Evolutionary conservation across 2,113 vertebrate genomes (phyloP).

Genomic region (Indri indri): DNA sequence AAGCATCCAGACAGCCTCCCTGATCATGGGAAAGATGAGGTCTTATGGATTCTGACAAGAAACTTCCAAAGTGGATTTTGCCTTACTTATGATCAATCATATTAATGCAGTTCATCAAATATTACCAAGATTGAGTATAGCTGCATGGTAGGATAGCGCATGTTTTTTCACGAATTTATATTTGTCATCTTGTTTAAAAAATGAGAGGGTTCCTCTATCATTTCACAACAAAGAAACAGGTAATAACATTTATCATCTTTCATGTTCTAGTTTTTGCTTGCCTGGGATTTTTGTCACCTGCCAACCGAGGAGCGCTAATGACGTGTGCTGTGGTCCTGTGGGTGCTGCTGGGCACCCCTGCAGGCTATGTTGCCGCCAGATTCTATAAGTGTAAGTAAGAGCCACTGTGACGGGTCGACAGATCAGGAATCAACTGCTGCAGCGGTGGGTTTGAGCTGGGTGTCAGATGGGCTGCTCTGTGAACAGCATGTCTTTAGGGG

Average conservation of each 20-base stretch:
- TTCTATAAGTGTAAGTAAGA: constrained; percentile 96
- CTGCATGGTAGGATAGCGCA: not conserved
- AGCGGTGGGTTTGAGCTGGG: not conserved
- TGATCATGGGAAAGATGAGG: not conserved
- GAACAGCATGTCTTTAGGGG: not conserved
- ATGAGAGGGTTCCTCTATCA: not conserved
- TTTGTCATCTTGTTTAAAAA: constrained; percentile 27
- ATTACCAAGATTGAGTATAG: not conserved
- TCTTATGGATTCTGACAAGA: not conserved
- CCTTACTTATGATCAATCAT: no score
- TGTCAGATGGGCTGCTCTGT: not conserved
- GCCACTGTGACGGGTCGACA: not conserved
- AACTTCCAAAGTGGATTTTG: not conserved
- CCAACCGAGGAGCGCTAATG: constrained; percentile 98
- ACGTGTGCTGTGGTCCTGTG: constrained; percentile 98
- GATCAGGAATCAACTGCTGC: not conserved
- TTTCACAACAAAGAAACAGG: not conserved
- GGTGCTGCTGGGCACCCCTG: constrained; percentile 94
- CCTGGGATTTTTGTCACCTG: constrained; percentile 95
- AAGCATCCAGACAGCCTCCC: not conserved
- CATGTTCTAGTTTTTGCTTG: constrained; percentile 90
- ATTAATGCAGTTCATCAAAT: not conserved
- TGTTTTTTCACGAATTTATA: not conserved
- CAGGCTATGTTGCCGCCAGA: constrained; percentile 94
- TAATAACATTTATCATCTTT: not conserved